Base-by-base conservation (phyloP, 2,113 vertebrate species). In the Monarcha castaneiventris region DNA sequence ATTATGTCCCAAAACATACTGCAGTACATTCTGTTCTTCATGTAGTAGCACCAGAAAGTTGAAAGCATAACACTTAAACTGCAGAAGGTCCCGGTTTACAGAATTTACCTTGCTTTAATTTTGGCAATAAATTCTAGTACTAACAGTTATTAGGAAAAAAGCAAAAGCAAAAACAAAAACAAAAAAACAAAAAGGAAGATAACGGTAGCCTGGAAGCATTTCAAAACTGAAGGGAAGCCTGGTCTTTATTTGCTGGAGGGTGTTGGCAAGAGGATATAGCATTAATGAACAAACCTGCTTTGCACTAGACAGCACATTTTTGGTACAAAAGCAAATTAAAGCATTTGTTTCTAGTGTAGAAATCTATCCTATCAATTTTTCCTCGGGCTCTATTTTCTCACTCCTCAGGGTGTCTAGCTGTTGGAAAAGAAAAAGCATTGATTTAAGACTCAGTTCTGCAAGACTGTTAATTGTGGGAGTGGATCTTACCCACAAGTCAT, bases 281-380 rank as follows among this genome's bases (percentile, higher is more conserved):
- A 71, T 77, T 90, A 83, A 94, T 52, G 52, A 92, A 61, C 10
- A 71, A 48, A 39, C 7, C 16, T 90, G 18, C 33, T 91, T 86
- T 90, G 30, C 35, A 66, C 90, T 56, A 90, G 51, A 25, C 63
- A 91, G 48, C 18, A 54, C 17, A 43, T 74, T 30, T 86, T 86
- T 90, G 37, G 54, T 75, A 61, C 49, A 89, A 84, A 77, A 72
- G 77, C 51, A 94, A 91, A 96, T 93, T 83, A 80, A 94, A 77
- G 43, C 49, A 59, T 91, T 90, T 90, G 33, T 88, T 95, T 88
- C 88, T 68, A 64, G 54, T 22, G 58, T 41, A 86, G 64, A 92
- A 93, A 93, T 88, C 85, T 51, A 86, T 90, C 55, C 52, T 67
- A 90, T 29, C 76, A 90, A 56, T 88, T 89, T 93, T 56, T 75